Evolutionary conservation across 2,797 vertebrate genomes (phyloP).

Genomic region (Periparus ater): DNA sequence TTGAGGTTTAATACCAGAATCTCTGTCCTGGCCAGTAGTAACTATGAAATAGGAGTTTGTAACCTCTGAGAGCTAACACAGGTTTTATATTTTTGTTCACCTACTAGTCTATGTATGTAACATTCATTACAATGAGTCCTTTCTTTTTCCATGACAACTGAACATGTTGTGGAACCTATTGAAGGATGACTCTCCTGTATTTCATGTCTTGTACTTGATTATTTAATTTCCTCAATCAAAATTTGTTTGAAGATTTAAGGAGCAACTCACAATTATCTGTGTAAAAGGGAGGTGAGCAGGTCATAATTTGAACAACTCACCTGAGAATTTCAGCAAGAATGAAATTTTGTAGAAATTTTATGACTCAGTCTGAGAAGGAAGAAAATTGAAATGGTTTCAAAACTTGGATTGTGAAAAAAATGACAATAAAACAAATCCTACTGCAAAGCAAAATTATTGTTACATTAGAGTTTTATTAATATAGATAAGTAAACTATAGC

Average conservation of each 20-base stretch:
- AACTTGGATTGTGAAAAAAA: not conserved
- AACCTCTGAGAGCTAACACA: not conserved
- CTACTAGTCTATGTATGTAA: not conserved
- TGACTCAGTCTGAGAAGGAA: not conserved
- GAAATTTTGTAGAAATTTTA: conserved; percentile 3
- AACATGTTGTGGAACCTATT: not conserved
- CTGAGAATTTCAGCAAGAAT: not conserved
- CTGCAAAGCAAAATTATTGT: not conserved
- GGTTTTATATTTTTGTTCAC: not conserved
- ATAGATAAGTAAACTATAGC: not conserved
- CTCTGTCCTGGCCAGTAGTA: not conserved
- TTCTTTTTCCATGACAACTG: not conserved
- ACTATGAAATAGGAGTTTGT: not conserved
- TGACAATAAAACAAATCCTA: not conserved
- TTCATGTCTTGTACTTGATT: not conserved
- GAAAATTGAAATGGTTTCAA: not conserved
- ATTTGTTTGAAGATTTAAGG: not conserved
- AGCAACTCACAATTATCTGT: not conserved
- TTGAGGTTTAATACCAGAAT: not conserved
- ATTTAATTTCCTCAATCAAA: not conserved
- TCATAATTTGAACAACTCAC: not conserved
- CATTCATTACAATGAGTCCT: not conserved
- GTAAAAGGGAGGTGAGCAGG: not conserved
- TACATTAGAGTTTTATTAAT: not conserved
- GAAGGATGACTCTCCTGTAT: not conserved